These are phyloP conservation scores for Drosophila pectinifera DNA, from an alignment of 1,140 invertebrate species.

Conservation along the genomic window DNA sequence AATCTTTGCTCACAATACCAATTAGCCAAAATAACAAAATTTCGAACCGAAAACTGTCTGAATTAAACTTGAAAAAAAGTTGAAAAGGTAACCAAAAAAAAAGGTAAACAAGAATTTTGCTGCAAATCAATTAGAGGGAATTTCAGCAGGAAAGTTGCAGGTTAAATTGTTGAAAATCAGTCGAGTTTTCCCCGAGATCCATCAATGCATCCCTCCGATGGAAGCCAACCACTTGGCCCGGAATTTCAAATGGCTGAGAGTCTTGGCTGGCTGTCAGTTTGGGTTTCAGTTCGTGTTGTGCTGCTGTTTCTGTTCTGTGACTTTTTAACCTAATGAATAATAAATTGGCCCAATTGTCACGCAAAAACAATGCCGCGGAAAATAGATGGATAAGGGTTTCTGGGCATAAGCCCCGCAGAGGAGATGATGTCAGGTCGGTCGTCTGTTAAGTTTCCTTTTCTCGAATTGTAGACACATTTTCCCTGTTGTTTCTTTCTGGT, in stretches of 20 bases:
- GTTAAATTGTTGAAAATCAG: conserved; percentile 49
- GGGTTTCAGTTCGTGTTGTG: conserved; percentile 48
- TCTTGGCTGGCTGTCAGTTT: conserved; percentile 78
- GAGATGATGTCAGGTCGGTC: conserved; percentile 42
- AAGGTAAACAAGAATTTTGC: conserved; percentile 39
- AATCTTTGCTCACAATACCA: conserved; percentile 11
- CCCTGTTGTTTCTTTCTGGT: conserved; percentile 27
- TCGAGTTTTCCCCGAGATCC: conserved; percentile 19
- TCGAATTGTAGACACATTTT: conserved; percentile 74
- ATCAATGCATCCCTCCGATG: conserved; percentile 25
- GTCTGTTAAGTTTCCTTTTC: conserved; percentile 63
- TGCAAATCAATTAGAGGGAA: conserved; percentile 68
- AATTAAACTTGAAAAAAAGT: conserved; percentile 43
- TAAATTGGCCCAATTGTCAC: conserved; percentile 82
- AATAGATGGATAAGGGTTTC: conserved; percentile 65
- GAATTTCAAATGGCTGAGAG: conserved; percentile 64
- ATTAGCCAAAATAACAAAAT: conserved; percentile 36
- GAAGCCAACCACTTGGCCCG: conserved; percentile 32
- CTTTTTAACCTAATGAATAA: conserved; percentile 83
- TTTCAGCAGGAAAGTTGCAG: conserved; percentile 42
- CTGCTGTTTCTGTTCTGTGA: conserved; percentile 54
- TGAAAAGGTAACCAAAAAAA: conserved; percentile 4
- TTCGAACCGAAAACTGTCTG: conserved; percentile 18
- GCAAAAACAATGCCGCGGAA: conserved; percentile 73
- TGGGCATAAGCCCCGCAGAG: conserved; percentile 12